Evolutionary conservation across 1,140 invertebrate genomes (phyloP), one percentile per base, ranked within the genome.

Genomic region (Delia radicum): DNA sequence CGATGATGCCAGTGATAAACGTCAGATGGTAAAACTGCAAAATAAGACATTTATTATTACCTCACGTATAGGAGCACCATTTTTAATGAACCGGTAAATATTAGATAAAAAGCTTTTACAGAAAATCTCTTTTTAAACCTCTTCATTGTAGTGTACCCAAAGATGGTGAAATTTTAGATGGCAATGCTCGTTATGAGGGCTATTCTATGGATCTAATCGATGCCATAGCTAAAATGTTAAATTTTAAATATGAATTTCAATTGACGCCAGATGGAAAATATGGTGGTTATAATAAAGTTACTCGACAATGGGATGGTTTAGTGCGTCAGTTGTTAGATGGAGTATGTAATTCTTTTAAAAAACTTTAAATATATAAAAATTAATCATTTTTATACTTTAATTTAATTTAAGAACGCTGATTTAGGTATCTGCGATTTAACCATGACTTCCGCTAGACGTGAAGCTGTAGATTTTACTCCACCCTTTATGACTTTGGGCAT

Each of bases 391-490:
- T 13, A 4, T 10, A 75, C 83, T 79, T 81, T 67, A 77, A 88
- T 89, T 75, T 10, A 33, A 33, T 10, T 15, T 15, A 85, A 96
- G 93, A 94, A 93, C 88, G 95, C 95, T 13, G 96, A 98, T 88
- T 87, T 98, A 27, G 96, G 95, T 0, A 93, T 98, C 73, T 97
- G 94, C 77, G 96, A 98, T 86, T 86, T 98, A 48, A 97, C 96
- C 0, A 98, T 98, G 78, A 98, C 95, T 1, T 94, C 93, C 76
- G 92, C 94, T 27, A 87, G 96, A 29, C 91, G 95, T 78, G 90
- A 90, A 77, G 93, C 90, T 3, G 95, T 98, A 0, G 96, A 98
- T 82, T 96, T 96, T 80, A 94, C 93, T 0, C 93, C 93, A 85
- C 95, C 95, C 0, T 96, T 95, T 80, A 95, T 96, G 94, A 94